A percentile compares a stretch with the other conserved stretches of the same genome.
Evolutionary conservation across 2,113 vertebrate species (phyloP).

Genomic region (Centrocercus urophasianus): DNA sequence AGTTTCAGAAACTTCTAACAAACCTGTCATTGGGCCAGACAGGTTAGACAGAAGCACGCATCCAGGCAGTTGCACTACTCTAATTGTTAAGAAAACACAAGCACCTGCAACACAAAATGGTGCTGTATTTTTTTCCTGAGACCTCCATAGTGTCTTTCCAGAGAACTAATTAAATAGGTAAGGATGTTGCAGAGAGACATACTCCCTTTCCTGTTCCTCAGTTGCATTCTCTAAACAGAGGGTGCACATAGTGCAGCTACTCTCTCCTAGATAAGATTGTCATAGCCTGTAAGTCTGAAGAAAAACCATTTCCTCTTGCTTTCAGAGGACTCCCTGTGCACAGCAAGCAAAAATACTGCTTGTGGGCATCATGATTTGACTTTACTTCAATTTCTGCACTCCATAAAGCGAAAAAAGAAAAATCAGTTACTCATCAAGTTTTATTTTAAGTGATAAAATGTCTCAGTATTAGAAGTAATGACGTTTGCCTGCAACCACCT

Average conservation of each 20-base stretch:
- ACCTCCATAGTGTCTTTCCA: not conserved
- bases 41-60: not conserved
- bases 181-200: not conserved
- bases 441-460: conserved; percentile 61
- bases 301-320: not conserved
- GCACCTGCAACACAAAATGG: not conserved
- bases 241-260: not conserved
- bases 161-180: not conserved
- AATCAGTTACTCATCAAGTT: conserved; percentile 63
- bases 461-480: conserved; percentile 67
- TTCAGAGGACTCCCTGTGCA: not conserved
- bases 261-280: not conserved
- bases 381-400: not conserved
- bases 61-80: not conserved
- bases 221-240: not conserved
- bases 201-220: not conserved
- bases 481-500: conserved; percentile 40
- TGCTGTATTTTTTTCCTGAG: not conserved
- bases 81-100: not conserved
- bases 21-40: not conserved
- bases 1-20: not conserved
- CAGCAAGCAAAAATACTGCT: not conserved
- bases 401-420: conserved; percentile 34
- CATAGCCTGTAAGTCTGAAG: not conserved
- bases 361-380: not conserved